phyloP scores from a whole-genome alignment of 2,797 vertebrate genomes.

The Telmatherina bonti region DNA sequence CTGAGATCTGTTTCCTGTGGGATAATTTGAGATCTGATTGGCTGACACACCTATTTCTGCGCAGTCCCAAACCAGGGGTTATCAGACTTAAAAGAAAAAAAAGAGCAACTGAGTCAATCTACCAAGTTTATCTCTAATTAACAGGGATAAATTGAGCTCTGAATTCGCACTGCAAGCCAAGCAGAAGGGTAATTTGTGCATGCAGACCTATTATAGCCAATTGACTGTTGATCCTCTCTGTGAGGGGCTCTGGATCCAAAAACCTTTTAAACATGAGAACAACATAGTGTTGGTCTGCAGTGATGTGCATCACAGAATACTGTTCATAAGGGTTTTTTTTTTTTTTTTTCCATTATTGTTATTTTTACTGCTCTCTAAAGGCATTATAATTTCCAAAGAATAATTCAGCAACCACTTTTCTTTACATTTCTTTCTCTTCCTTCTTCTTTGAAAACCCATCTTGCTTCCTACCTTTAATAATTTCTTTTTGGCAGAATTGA shows the following conservation, averaged over 20 bases:
- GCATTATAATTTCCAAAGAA: conserved; percentile 9
- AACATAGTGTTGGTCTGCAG: conserved; percentile 36
- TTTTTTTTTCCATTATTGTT: neutral
- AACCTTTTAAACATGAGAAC: conserved; percentile 44
- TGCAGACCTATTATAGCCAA: conserved; percentile 58
- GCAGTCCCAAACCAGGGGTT: conserved; percentile 61
- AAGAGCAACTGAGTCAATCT: conserved; percentile 66
- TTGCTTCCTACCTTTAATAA: conserved; percentile 9
- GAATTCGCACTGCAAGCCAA: conserved; percentile 64
- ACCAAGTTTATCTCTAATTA: conserved; percentile 81
- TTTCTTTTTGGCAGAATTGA: conserved; percentile 33
- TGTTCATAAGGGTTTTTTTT: conserved; percentile 8
- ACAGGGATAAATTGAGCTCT: conserved; percentile 77
- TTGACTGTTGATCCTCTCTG: conserved; percentile 63
- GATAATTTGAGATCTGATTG: conserved; percentile 41
- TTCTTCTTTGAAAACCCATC: neutral
- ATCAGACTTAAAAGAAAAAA: conserved; percentile 56
- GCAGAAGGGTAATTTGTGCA: conserved; percentile 71
- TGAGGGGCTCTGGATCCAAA: conserved; percentile 49
- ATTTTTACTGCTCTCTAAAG: conserved; percentile 7
- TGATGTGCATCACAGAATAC: conserved; percentile 6
- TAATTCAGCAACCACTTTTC: neutral
- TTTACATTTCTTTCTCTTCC: neutral
- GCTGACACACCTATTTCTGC: conserved; percentile 48
- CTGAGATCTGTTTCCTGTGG: conserved; percentile 28